phyloP scores from a whole-genome alignment of 2,797 vertebrate species.

The Anniella stebbinsi region DNA sequence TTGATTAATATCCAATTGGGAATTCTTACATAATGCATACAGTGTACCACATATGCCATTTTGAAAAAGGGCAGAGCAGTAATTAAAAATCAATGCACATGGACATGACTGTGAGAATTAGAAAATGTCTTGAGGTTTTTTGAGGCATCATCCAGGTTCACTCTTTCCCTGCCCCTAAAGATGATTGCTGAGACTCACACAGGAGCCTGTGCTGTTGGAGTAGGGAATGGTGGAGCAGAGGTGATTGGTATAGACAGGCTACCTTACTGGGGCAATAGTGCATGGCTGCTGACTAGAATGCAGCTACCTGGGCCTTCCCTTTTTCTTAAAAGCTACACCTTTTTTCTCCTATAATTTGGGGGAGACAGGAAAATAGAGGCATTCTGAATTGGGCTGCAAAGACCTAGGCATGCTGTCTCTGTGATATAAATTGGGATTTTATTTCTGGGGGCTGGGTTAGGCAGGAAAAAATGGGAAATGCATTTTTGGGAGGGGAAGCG shows the following conservation, averaged over 20 bases:
- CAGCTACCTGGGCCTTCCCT: background rate
- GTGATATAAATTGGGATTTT: background rate
- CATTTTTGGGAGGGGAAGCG: background rate
- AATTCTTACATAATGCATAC: background rate
- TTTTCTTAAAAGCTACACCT: background rate
- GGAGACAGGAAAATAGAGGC: background rate
- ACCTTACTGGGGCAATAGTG: background rate
- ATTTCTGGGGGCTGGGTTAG: background rate
- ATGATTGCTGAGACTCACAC: background rate
- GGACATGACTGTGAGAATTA: background rate
- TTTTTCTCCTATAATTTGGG: background rate
- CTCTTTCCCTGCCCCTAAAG: background rate
- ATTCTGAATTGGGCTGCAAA: background rate
- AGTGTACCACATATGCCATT: background rate
- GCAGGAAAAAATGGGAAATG: background rate
- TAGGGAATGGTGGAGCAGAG: background rate
- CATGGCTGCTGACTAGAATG: background rate
- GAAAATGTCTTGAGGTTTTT: slow-evolving; percentile 1
- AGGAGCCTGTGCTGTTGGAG: background rate
- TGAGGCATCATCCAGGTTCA: background rate
- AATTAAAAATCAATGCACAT: background rate
- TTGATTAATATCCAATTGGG: background rate
- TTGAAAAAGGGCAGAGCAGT: background rate
- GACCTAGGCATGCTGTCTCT: background rate
- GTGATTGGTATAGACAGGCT: background rate